Evolutionary conservation across 2,797 vertebrate species (phyloP).

Genomic region (Pseudochirops corinnae): DNA sequence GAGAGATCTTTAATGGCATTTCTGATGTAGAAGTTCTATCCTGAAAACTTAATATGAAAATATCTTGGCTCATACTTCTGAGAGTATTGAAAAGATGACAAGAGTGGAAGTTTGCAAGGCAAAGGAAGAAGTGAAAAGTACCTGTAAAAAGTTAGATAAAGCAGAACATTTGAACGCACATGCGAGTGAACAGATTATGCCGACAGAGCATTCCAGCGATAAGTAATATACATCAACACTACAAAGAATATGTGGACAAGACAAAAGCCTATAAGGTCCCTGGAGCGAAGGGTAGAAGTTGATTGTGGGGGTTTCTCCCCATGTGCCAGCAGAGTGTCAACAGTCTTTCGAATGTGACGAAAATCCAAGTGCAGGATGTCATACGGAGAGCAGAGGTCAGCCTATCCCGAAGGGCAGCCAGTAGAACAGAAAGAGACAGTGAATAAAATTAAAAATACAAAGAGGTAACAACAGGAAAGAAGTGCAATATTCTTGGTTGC

Average conservation of each 20-base stretch:
- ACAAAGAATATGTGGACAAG: slow-evolving; percentile 95
- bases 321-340: slow-evolving; percentile 92
- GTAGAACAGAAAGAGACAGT: slow-evolving; percentile 92
- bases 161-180: slow-evolving; percentile 80
- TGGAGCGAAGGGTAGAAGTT: slow-evolving; percentile 92
- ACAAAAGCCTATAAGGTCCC: slow-evolving; percentile 95
- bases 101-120: slow-evolving; percentile 70
- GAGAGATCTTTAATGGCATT: background rate
- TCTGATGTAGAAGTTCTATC: slow-evolving; percentile 47
- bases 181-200: slow-evolving; percentile 85
- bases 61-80: slow-evolving; percentile 65
- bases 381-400: slow-evolving; percentile 95
- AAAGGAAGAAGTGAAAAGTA: slow-evolving; percentile 81
- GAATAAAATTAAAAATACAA: slow-evolving; percentile 90
- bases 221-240: slow-evolving; percentile 93
- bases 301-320: slow-evolving; percentile 90
- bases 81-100: slow-evolving; percentile 79
- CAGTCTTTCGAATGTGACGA: slow-evolving; percentile 90
- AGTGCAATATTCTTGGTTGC: slow-evolving; percentile 81
- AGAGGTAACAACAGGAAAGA: slow-evolving; percentile 84
- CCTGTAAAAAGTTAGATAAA: slow-evolving; percentile 82
- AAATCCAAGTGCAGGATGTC: slow-evolving; percentile 96
- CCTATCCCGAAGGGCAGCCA: slow-evolving; percentile 91
- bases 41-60: slow-evolving; percentile 65
- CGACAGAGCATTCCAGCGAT: slow-evolving; percentile 93